These are phyloP conservation scores for Ochotona curzoniae DNA, from an alignment of 2,113 vertebrate genomes.

Conservation along the genomic window DNA sequence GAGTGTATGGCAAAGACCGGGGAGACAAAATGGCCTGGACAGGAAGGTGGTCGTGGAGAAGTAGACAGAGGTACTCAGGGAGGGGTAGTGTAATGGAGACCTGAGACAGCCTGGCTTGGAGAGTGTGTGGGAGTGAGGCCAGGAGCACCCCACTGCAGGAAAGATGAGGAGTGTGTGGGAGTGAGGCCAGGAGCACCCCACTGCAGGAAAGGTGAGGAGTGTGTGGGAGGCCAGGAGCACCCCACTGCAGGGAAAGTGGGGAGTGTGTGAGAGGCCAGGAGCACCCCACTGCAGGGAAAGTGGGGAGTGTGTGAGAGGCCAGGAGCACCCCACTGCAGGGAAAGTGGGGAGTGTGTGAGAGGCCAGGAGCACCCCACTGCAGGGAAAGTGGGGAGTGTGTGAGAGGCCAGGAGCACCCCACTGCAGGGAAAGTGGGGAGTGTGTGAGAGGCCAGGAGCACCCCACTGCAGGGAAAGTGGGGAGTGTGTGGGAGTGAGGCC, in stretches of 20 bases:
- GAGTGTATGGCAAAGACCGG: neutral
- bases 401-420: too few species aligned
- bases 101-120: accelerated
- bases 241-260: neutral
- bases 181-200: too few species aligned
- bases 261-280: neutral
- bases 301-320: neutral
- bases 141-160: neutral
- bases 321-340: neutral
- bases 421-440: neutral
- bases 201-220: neutral
- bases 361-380: too few species aligned
- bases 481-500: neutral
- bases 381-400: neutral
- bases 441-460: neutral
- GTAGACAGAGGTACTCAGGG: neutral
- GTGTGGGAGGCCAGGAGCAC: neutral
- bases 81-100: neutral
- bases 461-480: neutral
- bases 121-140: neutral
- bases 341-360: neutral
- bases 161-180: neutral
- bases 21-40: neutral
- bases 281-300: neutral
- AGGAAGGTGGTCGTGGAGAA: neutral